Evolutionary conservation across 1,140 invertebrate species (phyloP).

Genomic region (Branchinecta lynchi): DNA sequence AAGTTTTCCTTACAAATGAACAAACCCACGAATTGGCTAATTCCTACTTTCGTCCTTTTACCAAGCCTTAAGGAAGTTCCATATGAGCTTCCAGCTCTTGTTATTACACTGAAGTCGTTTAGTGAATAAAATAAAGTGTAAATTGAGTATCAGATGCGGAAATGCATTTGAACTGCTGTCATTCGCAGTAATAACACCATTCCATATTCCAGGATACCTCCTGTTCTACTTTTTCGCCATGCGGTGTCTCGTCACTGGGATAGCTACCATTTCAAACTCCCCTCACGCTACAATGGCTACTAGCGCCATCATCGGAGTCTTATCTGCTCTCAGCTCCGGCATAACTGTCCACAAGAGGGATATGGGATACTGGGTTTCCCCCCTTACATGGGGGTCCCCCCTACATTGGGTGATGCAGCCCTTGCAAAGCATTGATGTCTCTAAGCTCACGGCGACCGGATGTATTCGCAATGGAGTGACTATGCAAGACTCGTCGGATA

Average conservation of each 20-base stretch:
- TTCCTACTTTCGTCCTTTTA: too few species aligned
- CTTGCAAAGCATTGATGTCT: slow-evolving; percentile 31
- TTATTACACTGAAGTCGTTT: too few species aligned
- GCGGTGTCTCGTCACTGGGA: slow-evolving; percentile 49
- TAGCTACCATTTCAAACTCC: slow-evolving; percentile 44
- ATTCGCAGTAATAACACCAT: too few species aligned
- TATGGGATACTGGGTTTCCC: slow-evolving; percentile 45
- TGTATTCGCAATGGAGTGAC: slow-evolving; percentile 21
- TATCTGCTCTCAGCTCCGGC: slow-evolving; percentile 48
- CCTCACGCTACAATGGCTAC: slow-evolving; percentile 39
- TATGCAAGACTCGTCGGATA: slow-evolving; percentile 15
- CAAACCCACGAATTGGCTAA: too few species aligned
- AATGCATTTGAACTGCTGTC: too few species aligned
- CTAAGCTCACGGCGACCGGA: slow-evolving; percentile 13
- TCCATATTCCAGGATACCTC: slow-evolving; percentile 45
- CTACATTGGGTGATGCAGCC: slow-evolving; percentile 54
- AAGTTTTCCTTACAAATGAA: too few species aligned
- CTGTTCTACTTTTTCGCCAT: slow-evolving; percentile 54
- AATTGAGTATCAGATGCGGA: too few species aligned
- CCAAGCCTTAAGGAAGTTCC: too few species aligned
- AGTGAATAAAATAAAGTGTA: too few species aligned
- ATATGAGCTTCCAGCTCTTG: too few species aligned
- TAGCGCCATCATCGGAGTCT: slow-evolving; percentile 43
- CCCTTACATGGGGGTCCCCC: slow-evolving; percentile 52
- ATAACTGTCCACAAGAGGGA: slow-evolving; percentile 54